Base-by-base conservation (phyloP, 2,888 invertebrate species). In the Drosophila mimica region DNA sequence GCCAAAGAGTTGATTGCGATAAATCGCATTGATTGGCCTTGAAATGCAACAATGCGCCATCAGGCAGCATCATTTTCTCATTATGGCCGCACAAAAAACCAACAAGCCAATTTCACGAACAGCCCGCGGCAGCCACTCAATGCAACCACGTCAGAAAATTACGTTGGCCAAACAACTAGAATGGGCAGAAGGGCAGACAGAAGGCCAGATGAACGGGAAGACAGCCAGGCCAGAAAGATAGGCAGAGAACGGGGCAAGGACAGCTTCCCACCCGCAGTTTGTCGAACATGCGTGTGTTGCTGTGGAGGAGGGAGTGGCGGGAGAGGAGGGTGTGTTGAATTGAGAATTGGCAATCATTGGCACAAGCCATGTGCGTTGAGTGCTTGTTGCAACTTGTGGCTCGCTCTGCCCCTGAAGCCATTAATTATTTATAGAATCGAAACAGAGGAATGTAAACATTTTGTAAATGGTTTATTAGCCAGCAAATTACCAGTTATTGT, bases 1-100 rank as follows among this genome's bases (percentile, higher is more conserved):
- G 25, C 59, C 48, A 51, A 28, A n/a, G n/a, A 17, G 17, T 30
- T 52, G 58, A 62, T 59, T 65, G 46, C 49, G 54, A 74, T 75
- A 85, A 85, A 70, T 71, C 75, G 57, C 57, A 76, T 58, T 70
- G 86, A 82, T 85, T 75, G 83, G 68, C 68, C 80, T 75, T 68
- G 77, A 69, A 86, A 76, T 68, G 65, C 67, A 66, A 62, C 61
- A 70, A 52, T 30, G 49, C 65, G 43, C 66, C 79, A 64, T 53
- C 64, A 71, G 70, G 82, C 75, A 78, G 88, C 88, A 87, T 87
- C 82, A 89, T 86, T 89, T 83, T 78, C 89, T 80, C 77, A 81
- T 83, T 88, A 83, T 70, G 81, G 58, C 65, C 57, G 60, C 64
- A 74, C 64, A 70, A 59, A 78, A 71, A 83, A 74, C 65, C 67